Evolutionary conservation across 1,140 invertebrate genomes (phyloP), one percentile per base, ranked within the genome.

Genomic region (Drosophila leontia): DNA sequence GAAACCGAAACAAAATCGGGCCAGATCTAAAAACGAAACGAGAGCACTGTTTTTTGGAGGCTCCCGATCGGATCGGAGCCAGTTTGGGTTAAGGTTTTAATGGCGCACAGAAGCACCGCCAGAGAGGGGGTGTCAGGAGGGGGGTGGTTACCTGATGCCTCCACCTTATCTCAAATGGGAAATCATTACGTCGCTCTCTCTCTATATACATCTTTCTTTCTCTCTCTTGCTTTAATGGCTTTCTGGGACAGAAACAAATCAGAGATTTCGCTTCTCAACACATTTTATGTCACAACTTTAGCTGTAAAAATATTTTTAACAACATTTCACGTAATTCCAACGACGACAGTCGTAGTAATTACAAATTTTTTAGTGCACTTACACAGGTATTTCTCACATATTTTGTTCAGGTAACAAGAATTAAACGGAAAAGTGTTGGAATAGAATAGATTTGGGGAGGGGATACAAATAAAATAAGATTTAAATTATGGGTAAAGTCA

Each of bases 91-190:
- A 64, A 42, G 35, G 64, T 41, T 62, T 62, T 53, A 67, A 58
- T 67, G 75, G 59, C 45, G 29, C 32, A 80, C 67, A 77, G 82
- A 58, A 85, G 77, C 55, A 37, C 42, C 13, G 34, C 2, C 19
- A n/a, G 32, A 23, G 37, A 48, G 55, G 15, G 12, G 19, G n/a
- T 47, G 32, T 15, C 8, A 1, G 9, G n/a, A n/a, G 19, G 55
- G n/a, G n/a, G 67, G 48, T 26, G 45, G 48, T 50, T 78, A 80
- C 68, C 76, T 74, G 69, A 87, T 75, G 75, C 51, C 61, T 67
- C 65, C 65, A 78, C 78, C 84, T 90, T 88, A 88, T 88, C 84
- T 88, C 74, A 72, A 90, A 88, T 88, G 84, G 78, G 84, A 90
- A 88, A 88, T 88, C 84, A 88, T 90, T 88, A 85, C 78, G 55